phyloP scores from a whole-genome alignment of 2,113 vertebrate species.

The Elanus axillaris region DNA sequence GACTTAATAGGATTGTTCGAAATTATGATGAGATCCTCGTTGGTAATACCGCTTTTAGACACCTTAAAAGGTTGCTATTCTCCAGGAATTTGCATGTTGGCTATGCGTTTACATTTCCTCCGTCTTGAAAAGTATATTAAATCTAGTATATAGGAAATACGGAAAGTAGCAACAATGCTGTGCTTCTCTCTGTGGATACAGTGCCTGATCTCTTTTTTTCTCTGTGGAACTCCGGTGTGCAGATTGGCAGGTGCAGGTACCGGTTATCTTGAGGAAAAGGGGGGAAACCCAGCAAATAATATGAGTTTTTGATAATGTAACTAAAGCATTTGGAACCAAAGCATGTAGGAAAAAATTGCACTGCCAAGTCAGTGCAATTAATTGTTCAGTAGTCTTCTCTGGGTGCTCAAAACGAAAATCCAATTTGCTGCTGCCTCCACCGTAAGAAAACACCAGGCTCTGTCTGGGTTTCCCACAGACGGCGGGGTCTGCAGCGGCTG shows the following conservation, averaged over 20 bases:
- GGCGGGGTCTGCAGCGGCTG: background rate
- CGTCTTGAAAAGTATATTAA: background rate
- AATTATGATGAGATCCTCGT: background rate
- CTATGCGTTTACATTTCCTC: background rate
- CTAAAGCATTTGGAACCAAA: background rate
- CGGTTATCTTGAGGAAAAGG: background rate
- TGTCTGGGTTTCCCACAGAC: background rate
- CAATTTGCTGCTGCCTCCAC: fast-evolving
- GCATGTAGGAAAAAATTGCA: fast-evolving
- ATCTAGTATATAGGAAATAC: background rate
- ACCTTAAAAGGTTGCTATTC: background rate
- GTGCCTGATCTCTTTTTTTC: too few species aligned
- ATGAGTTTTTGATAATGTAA: background rate
- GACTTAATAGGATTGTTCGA: background rate
- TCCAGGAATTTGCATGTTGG: background rate
- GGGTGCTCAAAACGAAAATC: background rate
- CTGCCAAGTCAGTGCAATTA: background rate
- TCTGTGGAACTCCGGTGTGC: background rate
- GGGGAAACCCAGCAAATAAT: background rate
- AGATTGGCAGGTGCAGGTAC: background rate
- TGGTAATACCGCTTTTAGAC: background rate
- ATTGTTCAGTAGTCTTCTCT: too few species aligned
- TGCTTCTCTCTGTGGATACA: background rate
- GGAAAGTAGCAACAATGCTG: background rate
- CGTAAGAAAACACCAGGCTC: background rate